A percentile compares a stretch with the other conserved stretches of the same genome.
phyloP scores from a whole-genome alignment of 2,888 invertebrate genomes.

The Amblyjoppa fuscipennis region DNA sequence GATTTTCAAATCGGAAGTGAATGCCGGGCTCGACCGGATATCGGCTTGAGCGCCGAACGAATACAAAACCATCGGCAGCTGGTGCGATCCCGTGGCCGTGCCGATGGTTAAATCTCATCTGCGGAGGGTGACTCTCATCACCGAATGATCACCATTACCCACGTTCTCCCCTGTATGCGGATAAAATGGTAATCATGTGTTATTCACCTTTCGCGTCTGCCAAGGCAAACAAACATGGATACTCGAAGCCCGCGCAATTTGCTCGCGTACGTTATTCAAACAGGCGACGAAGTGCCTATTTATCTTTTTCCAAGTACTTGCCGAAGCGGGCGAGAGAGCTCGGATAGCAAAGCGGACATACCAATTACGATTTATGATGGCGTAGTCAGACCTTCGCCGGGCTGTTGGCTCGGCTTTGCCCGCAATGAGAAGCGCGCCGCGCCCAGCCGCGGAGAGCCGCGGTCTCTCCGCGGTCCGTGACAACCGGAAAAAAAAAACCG shows the following conservation, averaged over 20 bases:
- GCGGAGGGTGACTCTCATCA: neutral
- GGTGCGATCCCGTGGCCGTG: too few species aligned
- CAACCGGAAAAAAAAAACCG: conserved; percentile 70
- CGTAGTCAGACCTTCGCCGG: conserved; percentile 63
- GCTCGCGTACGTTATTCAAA: conserved; percentile 21
- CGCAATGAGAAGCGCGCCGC: neutral
- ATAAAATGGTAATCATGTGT: neutral
- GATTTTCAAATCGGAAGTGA: too few species aligned
- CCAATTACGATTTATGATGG: conserved; percentile 71
- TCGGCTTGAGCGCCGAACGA: too few species aligned
- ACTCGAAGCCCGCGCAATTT: conserved; percentile 18
- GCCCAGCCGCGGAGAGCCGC: conserved; percentile 2
- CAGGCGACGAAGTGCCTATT: conserved; percentile 7
- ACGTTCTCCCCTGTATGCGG: neutral
- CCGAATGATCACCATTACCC: neutral
- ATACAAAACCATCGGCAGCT: too few species aligned
- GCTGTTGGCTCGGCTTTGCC: conserved; percentile 43
- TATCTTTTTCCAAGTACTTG: conserved; percentile 45
- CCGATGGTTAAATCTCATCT: too few species aligned
- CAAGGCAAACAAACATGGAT: neutral
- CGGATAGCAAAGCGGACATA: conserved; percentile 55
- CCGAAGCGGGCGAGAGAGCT: conserved; percentile 30
- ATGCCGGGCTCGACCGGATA: too few species aligned
- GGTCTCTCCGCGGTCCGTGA: conserved; percentile 62
- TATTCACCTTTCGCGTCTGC: neutral